Conservation (phyloP, 2,888 invertebrate species). For the Chymomyza fuscimana region DNA sequence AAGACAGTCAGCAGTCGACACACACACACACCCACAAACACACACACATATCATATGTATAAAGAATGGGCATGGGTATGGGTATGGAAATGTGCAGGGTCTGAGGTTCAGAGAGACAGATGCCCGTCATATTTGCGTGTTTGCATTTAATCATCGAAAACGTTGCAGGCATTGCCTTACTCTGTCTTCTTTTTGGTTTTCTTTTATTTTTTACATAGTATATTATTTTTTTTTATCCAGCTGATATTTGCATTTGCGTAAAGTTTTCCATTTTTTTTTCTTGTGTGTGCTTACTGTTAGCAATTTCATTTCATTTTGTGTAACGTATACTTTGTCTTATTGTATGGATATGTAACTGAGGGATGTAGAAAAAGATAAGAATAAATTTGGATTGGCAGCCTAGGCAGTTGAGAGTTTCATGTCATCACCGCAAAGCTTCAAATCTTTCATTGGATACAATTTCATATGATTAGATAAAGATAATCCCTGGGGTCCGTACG, state of each 20-base stretch:
- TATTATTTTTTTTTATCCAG: conserved; percentile 16
- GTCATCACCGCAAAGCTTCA: neutral
- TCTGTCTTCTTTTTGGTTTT: neutral
- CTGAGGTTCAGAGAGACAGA: conserved; percentile 26
- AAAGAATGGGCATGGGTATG: neutral
- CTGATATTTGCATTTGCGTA: conserved; percentile 38
- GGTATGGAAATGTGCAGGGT: neutral
- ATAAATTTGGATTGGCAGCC: conserved; percentile 5
- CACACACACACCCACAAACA: conserved; percentile 31
- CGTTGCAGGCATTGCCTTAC: conserved; percentile 50
- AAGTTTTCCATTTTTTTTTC: conserved; percentile 28
- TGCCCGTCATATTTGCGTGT: conserved; percentile 71
- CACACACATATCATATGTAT: neutral
- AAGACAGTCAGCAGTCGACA: conserved; percentile 69
- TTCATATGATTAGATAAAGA: neutral
- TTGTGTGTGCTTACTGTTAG: conserved; percentile 9
- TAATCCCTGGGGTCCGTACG: neutral
- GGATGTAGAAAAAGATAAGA: neutral
- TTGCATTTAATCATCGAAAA: conserved; percentile 75
- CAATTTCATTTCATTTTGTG: conserved; percentile 38
- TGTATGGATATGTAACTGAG: neutral
- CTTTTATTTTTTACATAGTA: neutral
- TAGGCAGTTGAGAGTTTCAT: neutral
- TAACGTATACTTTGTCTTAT: conserved; percentile 21
- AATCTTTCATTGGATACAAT: neutral